These are phyloP conservation scores for Anoplolepis gracilipes DNA, from an alignment of 1,140 invertebrate species.

Conservation along the genomic window DNA sequence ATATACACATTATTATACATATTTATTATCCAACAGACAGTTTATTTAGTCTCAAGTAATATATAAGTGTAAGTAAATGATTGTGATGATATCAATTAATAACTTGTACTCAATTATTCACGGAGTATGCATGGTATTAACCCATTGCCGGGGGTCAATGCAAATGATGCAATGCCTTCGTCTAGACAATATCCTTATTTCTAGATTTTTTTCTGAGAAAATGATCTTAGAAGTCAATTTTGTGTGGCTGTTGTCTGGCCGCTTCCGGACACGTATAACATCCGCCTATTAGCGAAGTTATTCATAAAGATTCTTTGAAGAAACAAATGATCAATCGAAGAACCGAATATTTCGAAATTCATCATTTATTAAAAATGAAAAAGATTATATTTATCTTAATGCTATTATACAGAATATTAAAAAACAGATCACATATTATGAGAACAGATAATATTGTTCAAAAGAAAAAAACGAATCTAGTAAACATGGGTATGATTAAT, in stretches of 20 bases:
- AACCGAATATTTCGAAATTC: background rate
- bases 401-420: background rate
- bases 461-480: too few relatives aligned
- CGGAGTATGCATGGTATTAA: background rate
- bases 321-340: background rate
- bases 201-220: conserved; percentile 43
- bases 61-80: too few relatives aligned
- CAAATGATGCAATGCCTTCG: background rate
- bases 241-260: background rate
- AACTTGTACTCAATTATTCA: conserved; percentile 33
- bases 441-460: too few relatives aligned
- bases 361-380: background rate
- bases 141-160: conserved; percentile 22
- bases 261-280: background rate
- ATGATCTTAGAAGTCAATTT: background rate
- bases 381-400: background rate
- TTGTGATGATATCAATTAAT: background rate
- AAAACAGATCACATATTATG: too few relatives aligned
- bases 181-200: conserved; percentile 57
- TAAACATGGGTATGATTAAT: too few relatives aligned
- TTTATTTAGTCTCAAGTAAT: background rate
- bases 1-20: background rate
- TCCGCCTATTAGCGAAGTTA: conserved; percentile 23
- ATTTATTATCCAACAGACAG: background rate
- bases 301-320: conserved; percentile 35